phyloP scores from a whole-genome alignment of 2,888 invertebrate species.

The Hirtodrosophila cameraria region DNA sequence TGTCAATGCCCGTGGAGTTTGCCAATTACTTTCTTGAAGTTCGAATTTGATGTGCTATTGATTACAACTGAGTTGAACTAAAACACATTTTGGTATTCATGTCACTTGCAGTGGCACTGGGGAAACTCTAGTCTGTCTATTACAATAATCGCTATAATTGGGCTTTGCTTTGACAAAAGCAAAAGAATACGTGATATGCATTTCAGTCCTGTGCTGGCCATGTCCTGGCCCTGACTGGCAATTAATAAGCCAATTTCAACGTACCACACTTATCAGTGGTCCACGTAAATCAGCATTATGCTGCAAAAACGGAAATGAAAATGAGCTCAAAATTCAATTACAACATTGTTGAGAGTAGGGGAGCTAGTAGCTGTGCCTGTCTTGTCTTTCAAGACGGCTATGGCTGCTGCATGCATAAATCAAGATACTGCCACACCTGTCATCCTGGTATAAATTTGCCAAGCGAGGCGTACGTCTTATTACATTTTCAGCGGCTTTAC shows the following conservation, averaged over 20 bases:
- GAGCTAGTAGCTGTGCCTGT: not conserved
- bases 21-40: slow-evolving; percentile 61
- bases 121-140: slow-evolving; percentile 30
- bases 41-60: slow-evolving; percentile 35
- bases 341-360: slow-evolving; percentile 6
- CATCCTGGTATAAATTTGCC: slow-evolving; percentile 58
- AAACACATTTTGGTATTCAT: slow-evolving; percentile 65
- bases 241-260: slow-evolving; percentile 67
- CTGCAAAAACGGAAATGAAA: slow-evolving; percentile 65
- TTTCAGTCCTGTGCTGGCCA: slow-evolving; percentile 29
- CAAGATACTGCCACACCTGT: slow-evolving; percentile 50
- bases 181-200: slow-evolving; percentile 68
- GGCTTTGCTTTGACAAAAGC: slow-evolving; percentile 58
- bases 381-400: slow-evolving; percentile 32
- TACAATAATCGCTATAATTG: slow-evolving; percentile 80
- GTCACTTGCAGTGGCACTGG: slow-evolving; percentile 65
- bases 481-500: slow-evolving; percentile 76
- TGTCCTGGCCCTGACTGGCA: slow-evolving; percentile 33
- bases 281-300: slow-evolving; percentile 75
- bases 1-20: slow-evolving; percentile 43
- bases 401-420: slow-evolving; percentile 56
- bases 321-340: slow-evolving; percentile 78
- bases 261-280: slow-evolving; percentile 48
- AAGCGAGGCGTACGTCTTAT: slow-evolving; percentile 58
- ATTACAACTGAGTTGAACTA: slow-evolving; percentile 40